These are phyloP conservation scores for Leptopilina myrica DNA, from an alignment of 2,888 invertebrate species.

Conservation along the genomic window DNA sequence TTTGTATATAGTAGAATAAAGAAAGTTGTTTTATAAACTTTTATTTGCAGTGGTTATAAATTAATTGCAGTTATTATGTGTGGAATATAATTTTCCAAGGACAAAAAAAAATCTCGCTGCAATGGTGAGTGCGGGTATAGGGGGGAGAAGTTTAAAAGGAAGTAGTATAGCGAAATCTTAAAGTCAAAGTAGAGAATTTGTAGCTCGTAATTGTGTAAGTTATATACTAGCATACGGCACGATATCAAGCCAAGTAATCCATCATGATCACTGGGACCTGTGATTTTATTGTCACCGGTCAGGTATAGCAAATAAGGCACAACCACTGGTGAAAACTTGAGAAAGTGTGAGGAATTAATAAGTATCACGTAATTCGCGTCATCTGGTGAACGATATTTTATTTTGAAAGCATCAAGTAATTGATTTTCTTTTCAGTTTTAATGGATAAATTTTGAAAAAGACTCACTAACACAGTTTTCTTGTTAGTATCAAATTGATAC, in stretches of 20 bases:
- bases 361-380: not conserved
- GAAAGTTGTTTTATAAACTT: conserved; percentile 26
- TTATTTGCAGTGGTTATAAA: conserved; percentile 17
- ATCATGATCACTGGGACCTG: conserved; percentile 74
- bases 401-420: no score
- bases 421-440: no score
- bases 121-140: not conserved
- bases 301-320: conserved; percentile 51
- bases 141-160: not conserved
- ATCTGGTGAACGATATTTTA: no score
- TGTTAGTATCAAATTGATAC: no score
- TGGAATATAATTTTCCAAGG: conserved; percentile 22
- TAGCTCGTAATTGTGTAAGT: conserved; percentile 34
- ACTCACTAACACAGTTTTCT: no score
- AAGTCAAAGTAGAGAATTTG: conserved; percentile 49
- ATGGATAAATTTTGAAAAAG: no score
- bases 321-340: conserved; percentile 44
- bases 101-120: conserved; percentile 13
- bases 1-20: not conserved
- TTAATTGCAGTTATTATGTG: conserved; percentile 31
- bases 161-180: conserved; percentile 44
- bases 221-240: conserved; percentile 39
- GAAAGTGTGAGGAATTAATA: not conserved
- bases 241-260: conserved; percentile 64
- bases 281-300: conserved; percentile 74